These are phyloP conservation scores for Burhinus oedicnemus DNA, from an alignment of 2,113 vertebrate species.

Conservation along the genomic window DNA sequence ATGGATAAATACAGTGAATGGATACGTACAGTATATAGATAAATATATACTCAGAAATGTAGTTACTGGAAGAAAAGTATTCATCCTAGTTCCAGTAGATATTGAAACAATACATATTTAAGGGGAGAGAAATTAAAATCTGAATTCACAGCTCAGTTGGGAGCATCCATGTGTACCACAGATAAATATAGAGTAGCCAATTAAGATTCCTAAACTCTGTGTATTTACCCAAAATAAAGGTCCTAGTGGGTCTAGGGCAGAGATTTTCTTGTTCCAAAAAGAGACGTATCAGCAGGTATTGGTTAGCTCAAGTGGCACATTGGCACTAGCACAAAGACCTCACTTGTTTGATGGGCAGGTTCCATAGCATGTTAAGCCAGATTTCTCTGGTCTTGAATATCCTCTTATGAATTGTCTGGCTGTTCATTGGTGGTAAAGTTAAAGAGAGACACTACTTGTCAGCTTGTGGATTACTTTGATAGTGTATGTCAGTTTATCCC, in stretches of 20 bases:
- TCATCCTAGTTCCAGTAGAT: neutral
- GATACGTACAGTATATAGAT: neutral
- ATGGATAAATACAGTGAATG: neutral
- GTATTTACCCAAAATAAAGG: neutral
- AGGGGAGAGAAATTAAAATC: neutral
- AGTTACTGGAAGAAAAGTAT: neutral
- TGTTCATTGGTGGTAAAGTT: neutral
- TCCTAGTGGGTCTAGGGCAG: neutral
- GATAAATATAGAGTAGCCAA: neutral
- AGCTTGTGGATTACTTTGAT: conserved; percentile 39
- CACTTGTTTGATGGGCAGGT: neutral
- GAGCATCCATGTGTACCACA: neutral
- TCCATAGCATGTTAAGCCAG: neutral
- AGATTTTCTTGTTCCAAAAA: neutral
- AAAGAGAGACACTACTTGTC: conserved; percentile 11
- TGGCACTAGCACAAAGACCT: neutral
- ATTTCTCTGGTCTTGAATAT: neutral
- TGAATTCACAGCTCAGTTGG: neutral
- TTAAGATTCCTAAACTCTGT: neutral
- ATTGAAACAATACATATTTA: neutral
- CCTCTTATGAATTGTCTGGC: neutral
- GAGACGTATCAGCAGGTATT: neutral
- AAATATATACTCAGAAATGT: neutral
- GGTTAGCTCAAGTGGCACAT: neutral
- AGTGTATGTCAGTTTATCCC: neutral